phyloP scores from a whole-genome alignment of 2,113 vertebrate genomes.

The Pterocles orientalis region DNA sequence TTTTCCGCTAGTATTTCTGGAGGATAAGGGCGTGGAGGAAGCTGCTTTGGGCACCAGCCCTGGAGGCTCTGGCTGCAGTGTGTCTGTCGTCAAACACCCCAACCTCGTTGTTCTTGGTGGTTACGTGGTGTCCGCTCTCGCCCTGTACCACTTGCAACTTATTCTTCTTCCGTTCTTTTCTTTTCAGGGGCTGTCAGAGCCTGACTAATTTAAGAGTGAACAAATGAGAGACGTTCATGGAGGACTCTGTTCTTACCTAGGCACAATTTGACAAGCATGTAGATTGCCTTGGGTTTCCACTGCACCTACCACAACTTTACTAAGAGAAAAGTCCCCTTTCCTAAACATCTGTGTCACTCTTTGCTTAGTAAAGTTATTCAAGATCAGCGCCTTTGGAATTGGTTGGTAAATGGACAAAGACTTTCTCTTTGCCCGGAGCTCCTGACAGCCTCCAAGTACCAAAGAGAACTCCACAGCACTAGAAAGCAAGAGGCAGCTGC shows the following conservation, averaged over 20 bases:
- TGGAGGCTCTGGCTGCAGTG: slow-evolving; percentile 41
- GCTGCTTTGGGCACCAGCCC: slow-evolving; percentile 24
- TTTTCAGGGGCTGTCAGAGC: slow-evolving; percentile 71
- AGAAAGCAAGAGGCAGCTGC: slow-evolving; percentile 71
- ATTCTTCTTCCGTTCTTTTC: slow-evolving; percentile 66
- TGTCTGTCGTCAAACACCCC: slow-evolving; percentile 59
- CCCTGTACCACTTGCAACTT: slow-evolving; percentile 49
- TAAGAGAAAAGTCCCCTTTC: slow-evolving; percentile 60
- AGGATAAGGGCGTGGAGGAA: background rate
- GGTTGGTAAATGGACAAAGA: slow-evolving; percentile 65
- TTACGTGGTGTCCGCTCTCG: slow-evolving; percentile 45
- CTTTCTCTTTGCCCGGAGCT: slow-evolving; percentile 70
- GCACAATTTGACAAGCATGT: slow-evolving; percentile 65
- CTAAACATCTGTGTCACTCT: slow-evolving; percentile 59
- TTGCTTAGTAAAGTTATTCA: slow-evolving; percentile 70
- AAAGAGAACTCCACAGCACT: slow-evolving; percentile 66
- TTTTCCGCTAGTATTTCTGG: slow-evolving; percentile 37
- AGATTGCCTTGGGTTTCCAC: slow-evolving; percentile 68
- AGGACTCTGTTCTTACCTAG: slow-evolving; percentile 69
- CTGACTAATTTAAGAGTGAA: slow-evolving; percentile 71
- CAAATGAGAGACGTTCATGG: slow-evolving; percentile 60
- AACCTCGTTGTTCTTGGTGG: slow-evolving; percentile 60
- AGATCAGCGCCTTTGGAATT: slow-evolving; percentile 69
- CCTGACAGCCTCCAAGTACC: slow-evolving; percentile 65
- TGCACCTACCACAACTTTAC: slow-evolving; percentile 71